phyloP scores from a whole-genome alignment of 30 jellyfish, hydroid and myxozoan genomes.

The Chironex yamaguchii region DNA sequence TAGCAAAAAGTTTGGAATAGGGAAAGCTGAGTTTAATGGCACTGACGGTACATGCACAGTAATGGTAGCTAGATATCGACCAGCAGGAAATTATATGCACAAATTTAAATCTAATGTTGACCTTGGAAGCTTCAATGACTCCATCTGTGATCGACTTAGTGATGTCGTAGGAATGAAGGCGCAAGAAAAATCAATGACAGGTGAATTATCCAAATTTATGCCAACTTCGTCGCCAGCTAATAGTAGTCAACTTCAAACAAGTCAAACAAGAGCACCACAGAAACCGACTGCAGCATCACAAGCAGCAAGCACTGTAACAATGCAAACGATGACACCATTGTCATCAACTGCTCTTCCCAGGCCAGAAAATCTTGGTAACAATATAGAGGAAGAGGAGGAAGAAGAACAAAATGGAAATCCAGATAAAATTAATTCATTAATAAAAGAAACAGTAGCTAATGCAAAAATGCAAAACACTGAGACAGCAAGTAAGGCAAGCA shows the following conservation, averaged over 20 bases:
- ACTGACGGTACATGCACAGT: background rate
- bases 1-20: slow-evolving; percentile 5
- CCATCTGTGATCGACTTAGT: too few relatives aligned
- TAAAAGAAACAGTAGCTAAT: background rate
- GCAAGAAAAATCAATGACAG: too few relatives aligned
- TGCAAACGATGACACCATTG: too few relatives aligned
- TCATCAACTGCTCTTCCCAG: too few relatives aligned
- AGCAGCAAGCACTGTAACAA: background rate
- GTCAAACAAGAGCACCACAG: background rate
- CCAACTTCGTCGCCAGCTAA: background rate
- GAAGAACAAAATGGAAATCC: background rate
- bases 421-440: background rate
- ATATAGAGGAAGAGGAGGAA: background rate
- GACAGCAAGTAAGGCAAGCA: background rate
- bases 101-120: background rate
- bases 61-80: slow-evolving; percentile 16
- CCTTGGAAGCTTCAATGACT: background rate
- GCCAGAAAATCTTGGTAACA: background rate
- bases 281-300: background rate
- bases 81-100: background rate
- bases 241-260: background rate
- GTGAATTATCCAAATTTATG: background rate
- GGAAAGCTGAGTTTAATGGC: background rate
- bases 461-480: background rate
- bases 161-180: too few relatives aligned